Evolutionary conservation across 2,113 vertebrate genomes (phyloP).

Genomic region (Sinocyclocheilus grahami): DNA sequence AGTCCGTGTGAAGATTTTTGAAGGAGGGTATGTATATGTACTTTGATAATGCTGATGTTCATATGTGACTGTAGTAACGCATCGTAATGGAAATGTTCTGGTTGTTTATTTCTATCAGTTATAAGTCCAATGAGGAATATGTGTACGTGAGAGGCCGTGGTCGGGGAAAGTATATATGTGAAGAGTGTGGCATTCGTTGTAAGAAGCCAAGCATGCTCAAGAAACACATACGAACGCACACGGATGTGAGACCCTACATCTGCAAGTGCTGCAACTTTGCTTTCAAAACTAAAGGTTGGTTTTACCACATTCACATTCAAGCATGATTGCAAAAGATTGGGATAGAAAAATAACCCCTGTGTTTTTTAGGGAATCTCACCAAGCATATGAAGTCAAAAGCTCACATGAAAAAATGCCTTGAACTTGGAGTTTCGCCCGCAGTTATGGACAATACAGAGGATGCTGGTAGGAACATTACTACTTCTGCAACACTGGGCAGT

Average conservation of each 20-base stretch:
- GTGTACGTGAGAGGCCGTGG: slow-evolving; percentile 97
- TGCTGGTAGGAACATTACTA: slow-evolving; percentile 75
- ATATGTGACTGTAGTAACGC: background rate
- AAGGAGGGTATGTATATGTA: slow-evolving; percentile 88
- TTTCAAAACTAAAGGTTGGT: slow-evolving; percentile 98
- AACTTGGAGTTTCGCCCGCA: slow-evolving; percentile 93
- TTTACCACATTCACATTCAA: background rate
- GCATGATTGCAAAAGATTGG: background rate
- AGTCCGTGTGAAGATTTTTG: slow-evolving; percentile 97
- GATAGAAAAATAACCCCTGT: background rate
- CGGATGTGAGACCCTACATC: slow-evolving; percentile 94
- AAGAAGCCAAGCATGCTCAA: slow-evolving; percentile 99
- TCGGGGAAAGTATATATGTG: slow-evolving; percentile 71
- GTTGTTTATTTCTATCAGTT: slow-evolving; percentile 73
- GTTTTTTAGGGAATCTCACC: slow-evolving; percentile 89
- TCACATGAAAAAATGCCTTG: slow-evolving; percentile 98
- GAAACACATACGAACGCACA: slow-evolving; percentile 97
- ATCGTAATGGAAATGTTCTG: background rate
- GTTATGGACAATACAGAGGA: slow-evolving; percentile 90
- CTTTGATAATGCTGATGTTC: background rate
- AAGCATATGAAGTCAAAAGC: slow-evolving; percentile 99
- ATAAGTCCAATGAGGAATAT: slow-evolving; percentile 98
- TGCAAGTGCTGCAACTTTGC: slow-evolving; percentile 98
- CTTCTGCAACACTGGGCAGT: no score
- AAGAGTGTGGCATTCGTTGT: slow-evolving; percentile 97